phyloP scores from a whole-genome alignment of 2,113 vertebrate genomes.

The Dasyornis broadbenti region DNA sequence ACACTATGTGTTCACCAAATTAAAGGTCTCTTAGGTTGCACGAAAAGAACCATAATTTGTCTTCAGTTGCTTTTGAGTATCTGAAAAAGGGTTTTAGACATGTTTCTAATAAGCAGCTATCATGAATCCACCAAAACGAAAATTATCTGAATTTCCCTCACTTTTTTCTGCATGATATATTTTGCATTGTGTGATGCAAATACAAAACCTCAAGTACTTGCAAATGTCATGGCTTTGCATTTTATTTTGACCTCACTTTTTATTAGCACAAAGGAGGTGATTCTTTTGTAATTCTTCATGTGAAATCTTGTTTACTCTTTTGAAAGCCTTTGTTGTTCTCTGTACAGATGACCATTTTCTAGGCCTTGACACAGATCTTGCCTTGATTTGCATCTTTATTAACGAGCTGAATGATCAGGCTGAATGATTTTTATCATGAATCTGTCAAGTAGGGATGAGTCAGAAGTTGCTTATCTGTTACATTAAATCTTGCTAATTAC shows the following conservation, averaged over 20 bases:
- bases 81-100: not conserved
- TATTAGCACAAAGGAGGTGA: not conserved
- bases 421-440: not conserved
- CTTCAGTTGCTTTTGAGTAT: not conserved
- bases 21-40: not conserved
- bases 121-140: not conserved
- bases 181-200: not conserved
- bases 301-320: not conserved
- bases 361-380: not conserved
- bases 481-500: not conserved
- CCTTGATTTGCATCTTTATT: not conserved
- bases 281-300: not conserved
- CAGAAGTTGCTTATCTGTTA: not conserved
- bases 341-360: not conserved
- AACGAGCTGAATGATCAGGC: not conserved
- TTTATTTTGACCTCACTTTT: not conserved
- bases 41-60: not conserved
- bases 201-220: not conserved
- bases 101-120: not conserved
- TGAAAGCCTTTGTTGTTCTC: not conserved
- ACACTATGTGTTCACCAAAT: not conserved
- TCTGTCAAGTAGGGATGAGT: not conserved
- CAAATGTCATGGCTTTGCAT: not conserved
- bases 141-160: not conserved
- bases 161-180: not conserved